Evolutionary conservation across 2,888 invertebrate genomes (phyloP), one percentile per base, ranked within the genome.

Genomic region (Gymnosoma rotundatum): DNA sequence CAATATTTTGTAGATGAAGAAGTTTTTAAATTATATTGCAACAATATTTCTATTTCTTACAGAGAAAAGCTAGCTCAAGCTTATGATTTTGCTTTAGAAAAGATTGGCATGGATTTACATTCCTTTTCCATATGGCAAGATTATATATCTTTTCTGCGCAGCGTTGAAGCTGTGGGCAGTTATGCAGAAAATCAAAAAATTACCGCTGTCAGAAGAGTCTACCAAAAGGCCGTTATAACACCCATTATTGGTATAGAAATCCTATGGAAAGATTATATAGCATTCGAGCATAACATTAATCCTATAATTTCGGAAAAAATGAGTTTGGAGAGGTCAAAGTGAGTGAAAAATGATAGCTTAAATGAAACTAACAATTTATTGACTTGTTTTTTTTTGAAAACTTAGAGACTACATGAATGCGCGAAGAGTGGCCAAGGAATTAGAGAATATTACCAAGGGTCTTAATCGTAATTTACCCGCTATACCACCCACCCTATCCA

Each of bases 141-240:
- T 90, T 99, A 99, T 90, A 97, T 99, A 0, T 96, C 95, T 60
- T 99, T 99, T 92, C 93, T 99, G 80, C 99, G 98, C 92, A 95
- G 96, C 66, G 98, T 98, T 0, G 99, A 99, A 87, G 99, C 99
- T 0, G 96, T 98, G 0, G 99, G 99, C 0, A 98, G 98, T 0
- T 99, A 99, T 92, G 99, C 99, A 0, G 99, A 99, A 93, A 99
- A 99, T 92, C 99, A 99, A 93, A 97, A 98, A 92, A 99, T 99
- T 83, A 98, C 98, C 18, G 99, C 99, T 1, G 98, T 99, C 4
- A 94, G 99, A 61, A 98, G 99, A 94, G 97, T 97, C 2, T 99
- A 98, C 91, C 99, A 99, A 92, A 94, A 98, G 82, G 99, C 98
- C 0, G 97, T 99, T 0, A 95, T 98, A 36, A 99, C 98, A 69